Conservation (phyloP, 1,140 invertebrate species). For the Trichonephila clavata region DNA sequence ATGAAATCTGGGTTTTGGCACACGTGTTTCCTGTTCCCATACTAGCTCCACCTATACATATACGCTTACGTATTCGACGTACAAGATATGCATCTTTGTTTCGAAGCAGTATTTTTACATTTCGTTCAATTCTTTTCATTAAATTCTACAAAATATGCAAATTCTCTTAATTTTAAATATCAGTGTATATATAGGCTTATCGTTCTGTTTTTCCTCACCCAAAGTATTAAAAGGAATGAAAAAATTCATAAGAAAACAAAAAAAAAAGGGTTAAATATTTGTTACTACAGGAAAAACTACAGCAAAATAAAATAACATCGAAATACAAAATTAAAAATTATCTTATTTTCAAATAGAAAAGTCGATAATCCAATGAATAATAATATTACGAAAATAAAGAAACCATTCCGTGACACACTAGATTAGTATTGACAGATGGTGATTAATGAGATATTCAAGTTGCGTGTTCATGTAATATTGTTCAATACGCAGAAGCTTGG, state of each 20-base stretch:
- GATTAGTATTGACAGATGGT: constrained; percentile 22
- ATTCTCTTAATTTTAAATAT: too few relatives aligned
- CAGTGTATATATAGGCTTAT: neutral
- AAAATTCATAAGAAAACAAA: neutral
- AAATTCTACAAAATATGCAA: too few relatives aligned
- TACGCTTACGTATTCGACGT: too few relatives aligned
- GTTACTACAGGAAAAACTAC: neutral
- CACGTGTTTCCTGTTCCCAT: too few relatives aligned
- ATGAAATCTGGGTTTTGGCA: too few relatives aligned
- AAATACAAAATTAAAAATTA: neutral
- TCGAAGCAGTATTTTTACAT: too few relatives aligned
- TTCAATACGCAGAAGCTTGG: neutral
- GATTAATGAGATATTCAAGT: neutral
- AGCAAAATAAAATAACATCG: neutral
- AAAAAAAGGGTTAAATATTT: neutral
- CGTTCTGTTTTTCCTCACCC: neutral
- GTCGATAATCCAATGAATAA: constrained; percentile 9
- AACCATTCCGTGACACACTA: constrained; percentile 22
- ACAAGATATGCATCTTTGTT: too few relatives aligned
- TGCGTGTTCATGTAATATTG: neutral
- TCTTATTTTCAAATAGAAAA: neutral
- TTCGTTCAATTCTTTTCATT: too few relatives aligned
- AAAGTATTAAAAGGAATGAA: neutral
- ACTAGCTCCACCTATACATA: too few relatives aligned
- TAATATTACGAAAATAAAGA: neutral